phyloP scores from a whole-genome alignment of 2,113 vertebrate species.

The Ascaphus truei region DNA sequence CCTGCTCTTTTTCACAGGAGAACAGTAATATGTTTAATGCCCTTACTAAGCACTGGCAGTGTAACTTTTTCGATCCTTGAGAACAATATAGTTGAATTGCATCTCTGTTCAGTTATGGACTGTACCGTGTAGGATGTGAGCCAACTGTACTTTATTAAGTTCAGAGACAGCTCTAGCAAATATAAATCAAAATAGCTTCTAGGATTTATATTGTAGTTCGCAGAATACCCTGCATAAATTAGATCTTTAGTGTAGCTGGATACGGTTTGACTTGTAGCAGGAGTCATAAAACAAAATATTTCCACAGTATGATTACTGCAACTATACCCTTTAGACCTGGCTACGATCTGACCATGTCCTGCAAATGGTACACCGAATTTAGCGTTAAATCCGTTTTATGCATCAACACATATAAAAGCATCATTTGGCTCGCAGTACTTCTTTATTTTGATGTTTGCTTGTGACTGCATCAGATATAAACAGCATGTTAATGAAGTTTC shows the following conservation, averaged over 20 bases:
- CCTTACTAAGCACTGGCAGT: constrained; percentile 17
- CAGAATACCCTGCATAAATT: constrained; percentile 31
- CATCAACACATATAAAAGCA: background rate
- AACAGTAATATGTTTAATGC: constrained; percentile 32
- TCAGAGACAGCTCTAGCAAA: constrained; percentile 13
- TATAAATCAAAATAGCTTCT: constrained; percentile 31
- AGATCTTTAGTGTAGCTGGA: constrained; percentile 31
- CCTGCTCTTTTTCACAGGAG: constrained; percentile 7
- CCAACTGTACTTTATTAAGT: constrained; percentile 23
- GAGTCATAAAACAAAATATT: constrained; percentile 25
- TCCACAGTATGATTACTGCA: constrained; percentile 14
- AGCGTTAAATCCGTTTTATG: constrained; percentile 1
- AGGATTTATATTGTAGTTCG: constrained; percentile 28
- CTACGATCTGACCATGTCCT: background rate
- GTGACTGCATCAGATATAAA: too few species aligned
- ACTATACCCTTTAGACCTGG: constrained; percentile 22
- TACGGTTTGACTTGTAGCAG: constrained; percentile 22
- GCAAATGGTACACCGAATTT: background rate
- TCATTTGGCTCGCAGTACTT: too few species aligned
- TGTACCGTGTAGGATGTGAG: background rate
- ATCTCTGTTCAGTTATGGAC: constrained; percentile 11
- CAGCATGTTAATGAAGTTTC: too few species aligned
- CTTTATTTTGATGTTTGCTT: too few species aligned
- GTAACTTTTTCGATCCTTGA: constrained; percentile 19
- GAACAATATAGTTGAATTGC: constrained; percentile 28